Percentiles rank a stretch among this genome's conserved stretches.
Conservation (phyloP, 2,113 vertebrate genomes). For the Colaptes auratus region DNA sequence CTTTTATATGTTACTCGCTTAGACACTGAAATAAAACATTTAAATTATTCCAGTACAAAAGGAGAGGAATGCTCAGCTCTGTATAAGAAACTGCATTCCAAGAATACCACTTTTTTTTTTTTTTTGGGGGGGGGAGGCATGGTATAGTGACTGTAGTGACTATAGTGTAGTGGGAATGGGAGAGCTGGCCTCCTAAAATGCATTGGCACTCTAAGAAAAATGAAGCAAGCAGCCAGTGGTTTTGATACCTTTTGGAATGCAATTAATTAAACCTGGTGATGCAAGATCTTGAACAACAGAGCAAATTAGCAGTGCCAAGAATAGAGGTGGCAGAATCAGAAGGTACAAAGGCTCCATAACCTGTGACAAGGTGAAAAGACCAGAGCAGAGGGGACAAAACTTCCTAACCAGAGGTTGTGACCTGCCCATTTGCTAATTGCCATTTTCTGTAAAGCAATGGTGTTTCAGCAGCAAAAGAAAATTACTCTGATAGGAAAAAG, state of each 20-base stretch:
- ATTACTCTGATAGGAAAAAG: not conserved
- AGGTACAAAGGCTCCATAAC: not conserved
- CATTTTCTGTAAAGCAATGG: not conserved
- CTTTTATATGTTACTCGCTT: not conserved
- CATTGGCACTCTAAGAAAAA: not conserved
- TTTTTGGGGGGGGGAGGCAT: not conserved
- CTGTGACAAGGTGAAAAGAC: not conserved
- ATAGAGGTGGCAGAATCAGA: not conserved
- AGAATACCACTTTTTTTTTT: not conserved
- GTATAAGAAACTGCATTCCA: not conserved
- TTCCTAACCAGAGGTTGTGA: rapidly evolving
- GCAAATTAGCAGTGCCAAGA: not conserved
- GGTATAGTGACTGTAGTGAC: rapidly evolving
- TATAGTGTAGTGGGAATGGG: not conserved
- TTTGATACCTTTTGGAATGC: not conserved
- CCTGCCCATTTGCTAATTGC: not conserved
- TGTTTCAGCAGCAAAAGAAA: not conserved
- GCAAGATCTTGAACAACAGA: not conserved
- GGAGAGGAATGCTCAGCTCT: not conserved
- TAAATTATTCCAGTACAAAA: not conserved
- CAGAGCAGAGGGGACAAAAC: not conserved
- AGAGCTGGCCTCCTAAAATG: not conserved
- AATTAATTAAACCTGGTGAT: not conserved
- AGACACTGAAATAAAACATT: not conserved
- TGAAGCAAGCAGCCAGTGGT: not conserved